A percentile compares a stretch with the other conserved stretches of the same genome.
phyloP scores from a whole-genome alignment of 2,113 vertebrate genomes.

The Okapia johnstoni region DNA sequence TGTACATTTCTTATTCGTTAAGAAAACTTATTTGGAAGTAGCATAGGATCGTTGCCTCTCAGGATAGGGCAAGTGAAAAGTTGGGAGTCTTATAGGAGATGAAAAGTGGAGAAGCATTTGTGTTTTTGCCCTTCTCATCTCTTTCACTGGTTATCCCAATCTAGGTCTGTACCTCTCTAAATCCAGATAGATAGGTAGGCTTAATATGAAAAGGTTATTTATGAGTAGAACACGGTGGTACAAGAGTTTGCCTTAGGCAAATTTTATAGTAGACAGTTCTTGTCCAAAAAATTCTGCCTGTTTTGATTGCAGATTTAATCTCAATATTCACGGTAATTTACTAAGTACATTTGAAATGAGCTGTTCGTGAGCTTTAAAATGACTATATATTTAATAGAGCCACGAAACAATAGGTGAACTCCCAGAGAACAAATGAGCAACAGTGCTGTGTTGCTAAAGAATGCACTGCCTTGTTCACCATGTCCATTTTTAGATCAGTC shows the following conservation, averaged over 20 bases:
- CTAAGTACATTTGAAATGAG: background rate
- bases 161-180: background rate
- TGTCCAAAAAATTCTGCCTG: background rate
- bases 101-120: background rate
- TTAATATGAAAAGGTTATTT: background rate
- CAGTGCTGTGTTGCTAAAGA: background rate
- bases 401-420: background rate
- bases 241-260: background rate
- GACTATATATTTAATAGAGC: background rate
- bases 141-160: background rate
- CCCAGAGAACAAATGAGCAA: constrained; percentile 32
- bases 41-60: background rate
- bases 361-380: background rate
- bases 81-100: background rate
- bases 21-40: constrained; percentile 4
- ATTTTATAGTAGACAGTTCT: background rate
- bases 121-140: background rate
- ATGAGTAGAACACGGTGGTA: background rate
- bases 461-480: constrained; percentile 11
- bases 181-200: background rate
- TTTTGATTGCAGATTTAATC: background rate
- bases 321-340: background rate
- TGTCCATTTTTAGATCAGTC: constrained; percentile 47
- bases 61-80: background rate
- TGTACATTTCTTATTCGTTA: background rate